These are phyloP conservation scores for Limnephilus lunatus DNA, from an alignment of 2,888 invertebrate genomes.

Conservation along the genomic window DNA sequence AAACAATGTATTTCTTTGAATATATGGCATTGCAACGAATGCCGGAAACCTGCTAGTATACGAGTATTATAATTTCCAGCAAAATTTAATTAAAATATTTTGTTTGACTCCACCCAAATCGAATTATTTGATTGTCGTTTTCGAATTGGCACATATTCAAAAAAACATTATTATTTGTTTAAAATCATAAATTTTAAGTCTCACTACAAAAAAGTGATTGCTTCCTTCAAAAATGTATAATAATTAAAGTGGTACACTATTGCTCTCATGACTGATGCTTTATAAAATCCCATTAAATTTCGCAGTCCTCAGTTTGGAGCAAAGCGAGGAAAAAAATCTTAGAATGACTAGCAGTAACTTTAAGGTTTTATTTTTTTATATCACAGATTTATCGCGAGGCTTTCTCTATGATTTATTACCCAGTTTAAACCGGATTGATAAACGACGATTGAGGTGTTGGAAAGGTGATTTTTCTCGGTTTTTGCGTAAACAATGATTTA, in stretches of 20 bases:
- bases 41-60: too few species aligned
- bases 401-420: slow-evolving; percentile 58
- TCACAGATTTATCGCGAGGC: slow-evolving; percentile 59
- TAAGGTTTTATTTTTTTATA: slow-evolving; percentile 47
- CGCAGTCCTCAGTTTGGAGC: not conserved
- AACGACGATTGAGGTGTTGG: slow-evolving; percentile 39
- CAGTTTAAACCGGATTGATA: slow-evolving; percentile 42
- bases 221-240: not conserved
- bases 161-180: too few species aligned
- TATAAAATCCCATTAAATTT: not conserved
- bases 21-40: too few species aligned
- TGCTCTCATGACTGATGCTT: not conserved
- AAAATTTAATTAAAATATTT: too few species aligned
- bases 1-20: too few species aligned
- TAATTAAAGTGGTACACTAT: not conserved
- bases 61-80: too few species aligned
- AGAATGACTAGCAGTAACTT: slow-evolving; percentile 37
- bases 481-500: slow-evolving; percentile 42
- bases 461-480: slow-evolving; percentile 40
- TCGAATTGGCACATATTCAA: too few species aligned
- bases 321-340: not conserved
- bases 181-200: too few species aligned
- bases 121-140: too few species aligned
- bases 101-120: too few species aligned
- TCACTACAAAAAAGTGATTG: too few species aligned